These are phyloP conservation scores for Diacarnus erythraeanus DNA, from an alignment of 37 sponge, comb jelly and placozoan species.

Conservation along the genomic window DNA sequence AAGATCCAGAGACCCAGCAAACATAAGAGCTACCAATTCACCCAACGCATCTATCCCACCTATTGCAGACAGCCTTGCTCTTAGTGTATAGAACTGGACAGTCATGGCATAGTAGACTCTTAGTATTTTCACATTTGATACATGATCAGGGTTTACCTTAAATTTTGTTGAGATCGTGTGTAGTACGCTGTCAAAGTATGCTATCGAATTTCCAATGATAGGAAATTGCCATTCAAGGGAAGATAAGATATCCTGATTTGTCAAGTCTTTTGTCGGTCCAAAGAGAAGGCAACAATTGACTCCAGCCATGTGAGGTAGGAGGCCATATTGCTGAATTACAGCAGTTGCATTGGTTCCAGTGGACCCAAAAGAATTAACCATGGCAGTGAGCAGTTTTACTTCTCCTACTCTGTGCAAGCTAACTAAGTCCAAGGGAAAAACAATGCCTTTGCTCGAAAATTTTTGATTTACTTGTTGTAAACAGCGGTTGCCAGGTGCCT, in stretches of 20 bases:
- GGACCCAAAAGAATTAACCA: constrained; percentile 42
- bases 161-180: not conserved
- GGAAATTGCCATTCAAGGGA: not conserved
- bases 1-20: constrained; percentile 18
- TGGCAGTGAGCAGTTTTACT: constrained; percentile 18
- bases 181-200: not conserved
- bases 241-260: not conserved
- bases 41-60: constrained; percentile 7
- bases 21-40: constrained; percentile 26
- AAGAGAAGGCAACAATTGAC: constrained; percentile 23
- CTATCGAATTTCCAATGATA: not conserved
- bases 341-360: constrained; percentile 40
- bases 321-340: constrained; percentile 24
- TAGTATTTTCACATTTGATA: not conserved
- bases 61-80: constrained; percentile 4
- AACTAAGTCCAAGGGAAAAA: constrained; percentile 3
- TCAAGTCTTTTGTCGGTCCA: not conserved
- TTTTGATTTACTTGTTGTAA: not conserved
- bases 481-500: constrained; percentile 35
- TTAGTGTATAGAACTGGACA: not conserved
- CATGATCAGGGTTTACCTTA: not conserved
- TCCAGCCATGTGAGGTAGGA: constrained; percentile 27
- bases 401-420: not conserved
- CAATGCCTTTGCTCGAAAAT: not conserved
- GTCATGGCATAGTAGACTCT: constrained; percentile 15